These are phyloP conservation scores for Sternarchorhynchus goeldii DNA, from an alignment of 2,797 vertebrate genomes.

Conservation along the genomic window DNA sequence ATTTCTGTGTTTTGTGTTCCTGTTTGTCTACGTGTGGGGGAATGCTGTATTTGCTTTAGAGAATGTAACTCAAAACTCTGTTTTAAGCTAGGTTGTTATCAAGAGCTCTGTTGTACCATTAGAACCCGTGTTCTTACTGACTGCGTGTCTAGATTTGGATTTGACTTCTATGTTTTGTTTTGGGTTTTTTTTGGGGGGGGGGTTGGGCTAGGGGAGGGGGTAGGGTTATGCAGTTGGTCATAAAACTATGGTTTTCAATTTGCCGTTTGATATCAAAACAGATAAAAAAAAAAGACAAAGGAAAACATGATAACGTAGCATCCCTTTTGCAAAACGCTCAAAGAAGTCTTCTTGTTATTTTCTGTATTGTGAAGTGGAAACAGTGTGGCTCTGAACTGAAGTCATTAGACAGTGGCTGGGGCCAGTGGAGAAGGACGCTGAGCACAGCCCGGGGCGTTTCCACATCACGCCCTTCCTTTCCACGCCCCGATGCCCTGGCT, in stretches of 20 bases:
- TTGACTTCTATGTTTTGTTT: slow-evolving; percentile 18
- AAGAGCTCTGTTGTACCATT: slow-evolving; percentile 88
- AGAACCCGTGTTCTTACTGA: slow-evolving; percentile 83
- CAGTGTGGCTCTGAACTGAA: slow-evolving; percentile 37
- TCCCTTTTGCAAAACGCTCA: slow-evolving; percentile 66
- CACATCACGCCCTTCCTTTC: slow-evolving; percentile 34
- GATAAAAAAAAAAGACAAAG: slow-evolving; percentile 73
- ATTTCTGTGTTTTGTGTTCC: slow-evolving; percentile 81
- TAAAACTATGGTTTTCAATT: slow-evolving; percentile 45
- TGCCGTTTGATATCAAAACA: slow-evolving; percentile 37
- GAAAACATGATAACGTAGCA: slow-evolving; percentile 73
- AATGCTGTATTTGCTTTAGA: slow-evolving; percentile 86
- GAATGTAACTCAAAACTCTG: slow-evolving; percentile 86
- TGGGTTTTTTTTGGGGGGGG: not conserved
- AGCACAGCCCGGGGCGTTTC: slow-evolving; percentile 37
- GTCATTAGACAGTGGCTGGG: slow-evolving; percentile 38
- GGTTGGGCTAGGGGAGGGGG: not conserved
- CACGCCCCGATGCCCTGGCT: slow-evolving; percentile 33
- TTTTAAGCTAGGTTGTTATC: slow-evolving; percentile 72
- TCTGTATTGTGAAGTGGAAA: slow-evolving; percentile 42
- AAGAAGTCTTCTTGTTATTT: slow-evolving; percentile 45
- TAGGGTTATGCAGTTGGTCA: slow-evolving; percentile 19
- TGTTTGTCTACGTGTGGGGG: slow-evolving; percentile 84
- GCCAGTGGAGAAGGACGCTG: slow-evolving; percentile 24
- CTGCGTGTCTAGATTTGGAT: slow-evolving; percentile 67